Base-by-base conservation (phyloP, 2,797 vertebrate species). In the Sebastes diaconus region DNA sequence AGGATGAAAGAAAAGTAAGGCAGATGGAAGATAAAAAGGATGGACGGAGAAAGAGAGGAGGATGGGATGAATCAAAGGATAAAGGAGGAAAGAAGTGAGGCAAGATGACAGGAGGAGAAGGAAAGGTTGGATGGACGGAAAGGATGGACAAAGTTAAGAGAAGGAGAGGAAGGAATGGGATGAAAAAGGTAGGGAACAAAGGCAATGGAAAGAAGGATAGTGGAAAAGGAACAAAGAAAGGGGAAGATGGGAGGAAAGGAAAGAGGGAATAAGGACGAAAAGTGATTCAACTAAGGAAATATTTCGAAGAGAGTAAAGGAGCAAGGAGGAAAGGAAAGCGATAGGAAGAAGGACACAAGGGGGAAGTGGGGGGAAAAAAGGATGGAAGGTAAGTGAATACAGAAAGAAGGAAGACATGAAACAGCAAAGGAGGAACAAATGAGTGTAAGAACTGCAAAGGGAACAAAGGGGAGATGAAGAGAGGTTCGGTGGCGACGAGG, bases 401-500 rank as follows among this genome's bases (percentile, higher is more conserved):
- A 25, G 6, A 8, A 7, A 34, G 3, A 71, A 22, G 12, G 18
- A 32, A 57, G 42, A 18, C 14, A 46, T 46, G 32, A 34, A 9
- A 11, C 30, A 29, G 25, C 9, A 54, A 18, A 9, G 3, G 20
- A 36, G 16, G 7, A 39, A 39, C 13, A 39, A 39, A 39, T 39
- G 36, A 39, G 54, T 9, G 27, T 6, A 22, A 6, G 10, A 46
- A 27, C 0, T 0, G 14, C 42, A 46, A n/a, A n/a, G 50, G 50
- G n/a, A 68, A 75, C 29, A 77, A 64, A 83, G 74, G 29, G 54
- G 39, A 58, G 65, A 77, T 32, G 34, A 81, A 55, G 75, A 63
- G 58, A 29, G 68, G 77, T 16, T 39, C 5, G 18, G 55, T 54
- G 72, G 42, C 18, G 10, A 52, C 2, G 52, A 82, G 24, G 54